These are phyloP conservation scores for Ornithorhynchus anatinus DNA, from an alignment of 2,113 vertebrate species.

Conservation along the genomic window DNA sequence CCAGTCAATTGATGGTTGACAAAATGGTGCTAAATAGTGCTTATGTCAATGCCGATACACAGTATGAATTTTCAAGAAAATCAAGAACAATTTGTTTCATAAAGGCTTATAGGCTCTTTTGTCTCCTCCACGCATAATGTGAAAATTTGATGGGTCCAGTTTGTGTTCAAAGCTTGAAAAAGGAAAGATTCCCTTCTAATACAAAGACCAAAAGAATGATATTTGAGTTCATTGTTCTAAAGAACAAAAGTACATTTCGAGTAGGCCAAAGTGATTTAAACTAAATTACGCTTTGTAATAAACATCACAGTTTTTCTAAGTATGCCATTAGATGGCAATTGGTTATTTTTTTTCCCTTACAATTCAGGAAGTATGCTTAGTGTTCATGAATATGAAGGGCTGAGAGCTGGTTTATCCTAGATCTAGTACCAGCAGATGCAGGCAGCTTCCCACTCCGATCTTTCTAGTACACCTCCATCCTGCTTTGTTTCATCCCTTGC, in stretches of 20 bases:
- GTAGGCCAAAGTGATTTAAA: background rate
- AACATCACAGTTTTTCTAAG: conserved; percentile 18
- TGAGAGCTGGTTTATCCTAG: conserved; percentile 31
- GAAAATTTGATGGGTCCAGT: background rate
- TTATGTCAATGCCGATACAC: background rate
- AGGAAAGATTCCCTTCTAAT: conserved; percentile 24
- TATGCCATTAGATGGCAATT: conserved; percentile 34
- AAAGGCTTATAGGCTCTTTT: background rate
- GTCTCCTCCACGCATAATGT: background rate
- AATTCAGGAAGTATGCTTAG: conserved; percentile 42
- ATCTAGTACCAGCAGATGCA: background rate
- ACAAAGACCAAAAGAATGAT: background rate
- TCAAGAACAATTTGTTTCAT: background rate
- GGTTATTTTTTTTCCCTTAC: conserved; percentile 42
- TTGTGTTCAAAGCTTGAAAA: background rate
- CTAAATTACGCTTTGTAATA: background rate
- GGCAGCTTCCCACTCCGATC: background rate
- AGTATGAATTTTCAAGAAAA: background rate
- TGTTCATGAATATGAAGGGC: conserved; percentile 9
- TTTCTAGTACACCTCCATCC: background rate
- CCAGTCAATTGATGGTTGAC: background rate
- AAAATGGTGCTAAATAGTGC: background rate
- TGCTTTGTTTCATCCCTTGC: background rate
- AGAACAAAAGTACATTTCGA: conserved; percentile 12
- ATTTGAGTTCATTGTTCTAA: conserved; percentile 13